Conservation (phyloP, 2,113 vertebrate genomes). For the Collichthys lucidus region DNA sequence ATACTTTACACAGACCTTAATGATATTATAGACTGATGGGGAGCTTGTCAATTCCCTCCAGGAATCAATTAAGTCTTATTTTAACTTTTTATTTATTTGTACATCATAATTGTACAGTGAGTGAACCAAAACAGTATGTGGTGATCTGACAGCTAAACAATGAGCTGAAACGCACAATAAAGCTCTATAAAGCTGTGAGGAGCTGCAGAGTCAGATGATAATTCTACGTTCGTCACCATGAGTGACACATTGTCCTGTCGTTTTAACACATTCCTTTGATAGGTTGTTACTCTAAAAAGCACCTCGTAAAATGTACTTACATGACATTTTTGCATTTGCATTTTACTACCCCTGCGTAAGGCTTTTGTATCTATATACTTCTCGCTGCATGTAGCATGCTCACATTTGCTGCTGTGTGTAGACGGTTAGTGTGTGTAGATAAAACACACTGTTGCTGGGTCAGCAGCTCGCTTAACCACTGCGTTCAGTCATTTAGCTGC, state of each 20-base stretch:
- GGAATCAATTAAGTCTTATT: too few relatives aligned
- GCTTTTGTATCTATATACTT: neutral
- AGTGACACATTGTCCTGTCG: neutral
- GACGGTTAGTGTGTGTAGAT: conserved; percentile 57
- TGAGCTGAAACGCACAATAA: neutral
- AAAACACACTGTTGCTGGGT: conserved; percentile 63
- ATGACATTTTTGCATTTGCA: neutral
- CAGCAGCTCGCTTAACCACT: conserved; percentile 62
- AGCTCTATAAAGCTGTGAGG: too few relatives aligned
- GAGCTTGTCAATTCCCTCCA: too few relatives aligned
- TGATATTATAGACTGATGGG: neutral
- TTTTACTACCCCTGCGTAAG: neutral
- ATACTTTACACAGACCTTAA: too few relatives aligned
- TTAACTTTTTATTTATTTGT: neutral
- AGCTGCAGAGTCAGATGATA: neutral
- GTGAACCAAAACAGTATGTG: neutral
- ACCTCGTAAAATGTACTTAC: neutral
- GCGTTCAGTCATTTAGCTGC: conserved; percentile 52
- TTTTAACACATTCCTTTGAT: neutral
- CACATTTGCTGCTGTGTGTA: conserved; percentile 47
- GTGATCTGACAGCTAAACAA: neutral
- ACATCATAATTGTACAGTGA: neutral
- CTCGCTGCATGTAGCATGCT: conserved; percentile 9
- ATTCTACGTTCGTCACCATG: neutral
- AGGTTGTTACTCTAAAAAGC: neutral